Base-by-base conservation (phyloP, 2,888 invertebrate genomes). In the Pyrrhia umbra region DNA sequence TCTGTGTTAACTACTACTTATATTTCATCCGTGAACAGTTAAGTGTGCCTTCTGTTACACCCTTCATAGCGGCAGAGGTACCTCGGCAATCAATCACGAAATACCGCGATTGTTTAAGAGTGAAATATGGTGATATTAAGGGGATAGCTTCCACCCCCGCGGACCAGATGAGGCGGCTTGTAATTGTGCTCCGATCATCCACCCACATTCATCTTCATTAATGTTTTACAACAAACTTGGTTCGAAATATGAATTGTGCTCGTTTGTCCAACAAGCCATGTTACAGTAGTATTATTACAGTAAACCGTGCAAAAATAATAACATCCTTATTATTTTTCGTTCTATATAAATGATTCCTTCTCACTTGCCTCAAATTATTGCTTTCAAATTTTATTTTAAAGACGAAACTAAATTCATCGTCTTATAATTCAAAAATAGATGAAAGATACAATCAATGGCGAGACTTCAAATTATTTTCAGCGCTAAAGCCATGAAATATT, bases 81-180 rank as follows among this genome's bases (percentile, higher is more conserved):
- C 72, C 59, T 66, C 42, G 81, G 84, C 78, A 82, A 88, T 88
- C 89, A 85, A 88, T 88, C 89, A 88, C 84, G 68, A 77, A 78
- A 83, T 81, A 80, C 78, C 65, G 79, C 82, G 76, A 87, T 88
- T 88, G 87, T 88, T 87, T 86, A 75, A 79, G 75, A 80, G 72
- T 81, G 79, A 84, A 85, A 82, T 83, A 82, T 81, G 77, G 78
- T 79, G 76, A 81, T 79, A 81, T 80, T 76, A 79, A 59, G 61
- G 46, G 42, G 45, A 63, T 52, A 57, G 63, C 57, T 45, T 57
- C 42, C 57, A 55, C 42, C 54, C 56, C 58, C 55, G 13, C 30
- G 59, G 77, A 68, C 80, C 80, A 77, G 77, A 73, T 68, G 78
- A 80, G 80, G 59, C 75, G 62, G 40, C 59, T 65, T 62, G 64